These are phyloP conservation scores for Pseudomyrmex concolor DNA, from an alignment of 1,140 invertebrate genomes.

Conservation along the genomic window DNA sequence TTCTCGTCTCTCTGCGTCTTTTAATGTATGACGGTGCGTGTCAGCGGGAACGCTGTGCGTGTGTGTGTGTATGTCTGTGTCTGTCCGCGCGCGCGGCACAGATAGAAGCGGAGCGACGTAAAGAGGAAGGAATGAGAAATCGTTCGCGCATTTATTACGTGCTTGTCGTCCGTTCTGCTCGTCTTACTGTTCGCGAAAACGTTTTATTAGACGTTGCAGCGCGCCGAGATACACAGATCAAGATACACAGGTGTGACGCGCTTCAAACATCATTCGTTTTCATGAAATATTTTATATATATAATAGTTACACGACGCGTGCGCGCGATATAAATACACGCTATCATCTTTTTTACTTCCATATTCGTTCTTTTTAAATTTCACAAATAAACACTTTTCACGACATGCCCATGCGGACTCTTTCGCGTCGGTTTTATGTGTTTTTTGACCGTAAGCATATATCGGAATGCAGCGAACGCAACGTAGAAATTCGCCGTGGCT, in stretches of 20 bases:
- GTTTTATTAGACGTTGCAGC: constrained; percentile 64
- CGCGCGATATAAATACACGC: too few relatives aligned
- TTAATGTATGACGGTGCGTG: constrained; percentile 63
- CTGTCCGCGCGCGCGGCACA: constrained; percentile 26
- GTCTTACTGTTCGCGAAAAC: constrained; percentile 65
- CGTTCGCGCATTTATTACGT: constrained; percentile 70
- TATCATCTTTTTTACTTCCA: not conserved
- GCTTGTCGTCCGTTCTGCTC: constrained; percentile 56
- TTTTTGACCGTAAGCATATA: constrained; percentile 26
- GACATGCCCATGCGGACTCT: not conserved
- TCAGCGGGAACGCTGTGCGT: constrained; percentile 11
- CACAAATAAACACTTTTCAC: too few relatives aligned
- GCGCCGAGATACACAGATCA: not conserved
- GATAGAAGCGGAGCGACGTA: constrained; percentile 26
- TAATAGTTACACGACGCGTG: too few relatives aligned
- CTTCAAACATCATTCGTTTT: not conserved
- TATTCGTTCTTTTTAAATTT: not conserved
- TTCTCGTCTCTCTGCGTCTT: constrained; percentile 74
- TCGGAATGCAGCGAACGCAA: constrained; percentile 31
- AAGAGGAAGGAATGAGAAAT: constrained; percentile 53
- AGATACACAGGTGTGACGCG: constrained; percentile 21
- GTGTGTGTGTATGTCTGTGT: not conserved
- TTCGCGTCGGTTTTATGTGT: not conserved
- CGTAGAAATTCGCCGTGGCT: constrained; percentile 44
- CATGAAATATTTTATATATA: not conserved